Evolutionary conservation across 2,888 invertebrate species (phyloP), one percentile per base, ranked within the genome.

Genomic region (Listrodromus nycthemerus): DNA sequence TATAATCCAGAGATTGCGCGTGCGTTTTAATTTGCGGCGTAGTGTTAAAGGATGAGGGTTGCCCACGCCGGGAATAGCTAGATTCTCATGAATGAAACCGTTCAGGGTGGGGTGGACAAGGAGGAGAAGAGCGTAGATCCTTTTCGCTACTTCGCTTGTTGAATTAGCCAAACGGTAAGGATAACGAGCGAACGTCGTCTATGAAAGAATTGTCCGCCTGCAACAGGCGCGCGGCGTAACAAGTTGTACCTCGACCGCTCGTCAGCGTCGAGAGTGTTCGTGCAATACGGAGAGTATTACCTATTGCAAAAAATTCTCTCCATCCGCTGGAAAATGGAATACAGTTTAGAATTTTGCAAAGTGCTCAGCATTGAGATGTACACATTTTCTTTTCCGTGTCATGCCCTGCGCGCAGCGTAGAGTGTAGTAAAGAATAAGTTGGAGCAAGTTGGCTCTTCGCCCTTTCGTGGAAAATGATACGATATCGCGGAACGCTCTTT

Each of bases 81-180:
- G 84, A 86, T 87, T 87, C 84, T 81, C 74, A 82, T 74, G 69
- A 67, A 50, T 63, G 78, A 87, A 87, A 84, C 83, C 86, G 87
- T 85, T 86, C 87, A 87, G 37, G 61, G 21, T 41, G 16, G 13
- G 78, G 16, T 30, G 67, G 66, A 75, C 67, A 24, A 61, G 65
- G 74, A 58, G 52, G 19, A 58, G 30, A 52, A 75, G 27, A 69
- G 58, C 50, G 45, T n/a, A 71, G 76, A 24, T 61, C 76, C 71
- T 76, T 74, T 55, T 24, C 65, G 45, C 70, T 33, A 37, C 55
- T 77, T 81, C 71, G 73, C 84, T 83, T 81, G 86, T 82, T 83
- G 85, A 85, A 85, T 86, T 84, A 81, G 76, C 80, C 86, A 85
- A 87, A 87, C 84, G 85, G 75, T 70, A 80, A 69, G 80, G 69